A percentile compares a stretch with the other conserved stretches of the same genome.
Conservation (phyloP, 1,140 invertebrate genomes). For the Drosophila sulfurigaster region DNA sequence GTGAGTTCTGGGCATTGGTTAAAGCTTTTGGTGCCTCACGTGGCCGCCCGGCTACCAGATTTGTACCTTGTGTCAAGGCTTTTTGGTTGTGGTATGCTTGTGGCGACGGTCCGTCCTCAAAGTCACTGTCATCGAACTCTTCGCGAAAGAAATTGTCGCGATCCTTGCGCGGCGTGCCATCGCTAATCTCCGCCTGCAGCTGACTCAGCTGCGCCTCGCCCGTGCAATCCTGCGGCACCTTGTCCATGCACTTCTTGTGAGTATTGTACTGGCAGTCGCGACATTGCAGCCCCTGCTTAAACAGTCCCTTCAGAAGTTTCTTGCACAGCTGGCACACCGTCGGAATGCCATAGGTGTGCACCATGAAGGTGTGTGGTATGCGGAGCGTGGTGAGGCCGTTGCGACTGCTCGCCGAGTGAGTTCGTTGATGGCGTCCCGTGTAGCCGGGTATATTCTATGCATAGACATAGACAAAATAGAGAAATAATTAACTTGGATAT, state of each 20-base stretch:
- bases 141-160: conserved; percentile 87
- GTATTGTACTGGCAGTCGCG: conserved; percentile 99
- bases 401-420: conserved; percentile 91
- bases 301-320: conserved; percentile 97
- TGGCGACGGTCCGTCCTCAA: conserved; percentile 72
- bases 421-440: conserved; percentile 85
- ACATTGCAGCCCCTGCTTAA: conserved; percentile 98
- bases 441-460: conserved; percentile 62
- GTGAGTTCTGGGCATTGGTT: conserved; percentile 78
- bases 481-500: neutral
- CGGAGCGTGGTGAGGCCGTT: conserved; percentile 86
- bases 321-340: conserved; percentile 98
- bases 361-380: conserved; percentile 95
- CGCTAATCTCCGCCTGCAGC: conserved; percentile 84
- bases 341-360: conserved; percentile 97
- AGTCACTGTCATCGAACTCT: conserved; percentile 90
- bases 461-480: neutral
- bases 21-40: conserved; percentile 66
- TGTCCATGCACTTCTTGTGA: conserved; percentile 98
- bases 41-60: conserved; percentile 64
- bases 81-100: conserved; percentile 52
- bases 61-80: conserved; percentile 36
- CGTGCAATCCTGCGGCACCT: conserved; percentile 97
- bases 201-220: conserved; percentile 88
- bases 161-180: conserved; percentile 89